phyloP scores from a whole-genome alignment of 64 coral and sea anemone genomes.

The Pocillopora damicornis region DNA sequence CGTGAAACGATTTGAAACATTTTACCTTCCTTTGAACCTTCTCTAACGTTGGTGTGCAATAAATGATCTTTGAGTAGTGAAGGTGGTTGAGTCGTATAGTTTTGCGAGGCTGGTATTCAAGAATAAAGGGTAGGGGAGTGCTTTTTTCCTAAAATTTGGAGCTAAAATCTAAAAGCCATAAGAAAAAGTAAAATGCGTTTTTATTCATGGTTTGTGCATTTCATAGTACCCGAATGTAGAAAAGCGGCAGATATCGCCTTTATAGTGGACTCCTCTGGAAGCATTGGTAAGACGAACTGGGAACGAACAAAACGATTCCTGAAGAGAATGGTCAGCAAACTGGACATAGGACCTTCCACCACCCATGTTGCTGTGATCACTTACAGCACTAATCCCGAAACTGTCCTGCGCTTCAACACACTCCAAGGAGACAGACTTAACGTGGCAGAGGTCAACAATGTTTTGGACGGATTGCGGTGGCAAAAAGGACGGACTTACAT shows the following conservation, averaged over 20 bases:
- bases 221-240: slow-evolving; percentile 16
- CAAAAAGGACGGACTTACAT: slow-evolving; percentile 43
- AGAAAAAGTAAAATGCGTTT: too few relatives aligned
- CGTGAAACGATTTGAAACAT: too few relatives aligned
- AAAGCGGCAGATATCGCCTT: slow-evolving; percentile 39
- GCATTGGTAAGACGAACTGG: slow-evolving; percentile 64
- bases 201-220: background rate
- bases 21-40: too few relatives aligned
- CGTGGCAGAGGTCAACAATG: background rate
- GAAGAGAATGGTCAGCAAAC: slow-evolving; percentile 17
- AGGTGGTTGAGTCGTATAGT: too few relatives aligned
- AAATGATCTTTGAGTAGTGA: too few relatives aligned
- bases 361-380: slow-evolving; percentile 44
- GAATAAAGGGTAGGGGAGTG: too few relatives aligned
- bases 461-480: slow-evolving; percentile 18
- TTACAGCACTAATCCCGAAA: slow-evolving; percentile 40
- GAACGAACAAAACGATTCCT: slow-evolving; percentile 19
- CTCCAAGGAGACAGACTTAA: background rate
- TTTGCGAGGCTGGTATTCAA: too few relatives aligned
- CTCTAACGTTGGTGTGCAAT: too few relatives aligned
- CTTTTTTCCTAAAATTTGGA: too few relatives aligned
- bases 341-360: slow-evolving; percentile 5
- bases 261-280: slow-evolving; percentile 58
- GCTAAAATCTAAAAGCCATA: too few relatives aligned
- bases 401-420: slow-evolving; percentile 24